Evolutionary conservation across 2,113 vertebrate species (phyloP).

Genomic region (Alligator mississippiensis): DNA sequence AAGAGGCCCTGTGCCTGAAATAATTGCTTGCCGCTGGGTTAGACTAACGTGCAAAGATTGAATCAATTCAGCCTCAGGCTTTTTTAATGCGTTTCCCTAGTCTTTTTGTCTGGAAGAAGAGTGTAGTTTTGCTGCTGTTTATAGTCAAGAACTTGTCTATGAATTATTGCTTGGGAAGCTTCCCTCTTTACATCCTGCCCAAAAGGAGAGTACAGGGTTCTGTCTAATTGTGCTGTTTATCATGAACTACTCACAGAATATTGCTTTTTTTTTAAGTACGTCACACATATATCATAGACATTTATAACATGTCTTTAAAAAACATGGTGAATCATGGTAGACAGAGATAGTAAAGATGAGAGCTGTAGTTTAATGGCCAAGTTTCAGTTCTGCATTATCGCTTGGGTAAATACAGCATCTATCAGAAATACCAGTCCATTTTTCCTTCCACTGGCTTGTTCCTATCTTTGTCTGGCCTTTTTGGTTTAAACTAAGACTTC

Average conservation of each 20-base stretch:
- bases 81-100: too few species aligned
- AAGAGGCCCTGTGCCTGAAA: too few species aligned
- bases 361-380: background rate
- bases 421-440: conserved; percentile 25
- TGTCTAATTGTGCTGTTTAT: background rate
- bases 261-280: background rate
- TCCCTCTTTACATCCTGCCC: too few species aligned
- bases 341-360: background rate
- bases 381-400: background rate
- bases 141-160: background rate
- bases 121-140: background rate
- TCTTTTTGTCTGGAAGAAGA: too few species aligned
- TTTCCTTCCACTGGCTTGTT: conserved; percentile 6
- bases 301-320: background rate
- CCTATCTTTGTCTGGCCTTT: conserved; percentile 32
- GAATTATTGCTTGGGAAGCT: background rate
- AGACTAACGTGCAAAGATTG: too few species aligned
- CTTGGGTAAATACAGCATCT: background rate
- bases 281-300: background rate
- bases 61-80: too few species aligned
- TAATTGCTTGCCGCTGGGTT: too few species aligned
- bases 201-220: background rate
- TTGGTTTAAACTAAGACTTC: conserved; percentile 38
- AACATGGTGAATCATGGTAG: background rate
- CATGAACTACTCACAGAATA: too few species aligned